Evolutionary conservation across 53 echinoderm and acorn worm genomes (phyloP).

Genomic region (Antedon mediterranea): DNA sequence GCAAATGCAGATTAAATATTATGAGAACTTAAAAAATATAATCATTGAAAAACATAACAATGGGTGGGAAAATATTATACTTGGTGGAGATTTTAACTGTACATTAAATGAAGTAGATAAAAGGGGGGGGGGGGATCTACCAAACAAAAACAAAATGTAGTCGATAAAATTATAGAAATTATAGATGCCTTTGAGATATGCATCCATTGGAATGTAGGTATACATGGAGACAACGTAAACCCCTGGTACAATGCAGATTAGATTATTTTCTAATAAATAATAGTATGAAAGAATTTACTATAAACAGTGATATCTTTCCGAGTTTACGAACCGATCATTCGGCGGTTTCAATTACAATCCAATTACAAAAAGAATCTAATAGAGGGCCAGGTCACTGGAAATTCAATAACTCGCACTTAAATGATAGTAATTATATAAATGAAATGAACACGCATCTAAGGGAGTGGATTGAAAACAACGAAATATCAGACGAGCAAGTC

Average conservation of each 20-base stretch:
- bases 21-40: neutral
- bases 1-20: too few relatives aligned
- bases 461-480: neutral
- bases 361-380: neutral
- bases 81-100: too few relatives aligned
- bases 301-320: neutral
- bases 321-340: neutral
- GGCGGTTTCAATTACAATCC: neutral
- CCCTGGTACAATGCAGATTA: neutral
- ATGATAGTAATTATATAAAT: neutral
- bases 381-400: too few relatives aligned
- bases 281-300: neutral
- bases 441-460: neutral
- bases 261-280: constrained; percentile 1
- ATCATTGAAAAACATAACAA: neutral
- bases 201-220: neutral
- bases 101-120: neutral
- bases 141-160: neutral
- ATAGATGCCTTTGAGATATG: neutral
- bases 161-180: neutral
- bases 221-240: neutral
- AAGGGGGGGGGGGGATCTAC: neutral
- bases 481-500: neutral
- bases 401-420: neutral
- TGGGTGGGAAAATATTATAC: too few relatives aligned